Evolutionary conservation across 2,797 vertebrate genomes (phyloP), one percentile per base, ranked within the genome.

Genomic region (Sebastes matsubarae): DNA sequence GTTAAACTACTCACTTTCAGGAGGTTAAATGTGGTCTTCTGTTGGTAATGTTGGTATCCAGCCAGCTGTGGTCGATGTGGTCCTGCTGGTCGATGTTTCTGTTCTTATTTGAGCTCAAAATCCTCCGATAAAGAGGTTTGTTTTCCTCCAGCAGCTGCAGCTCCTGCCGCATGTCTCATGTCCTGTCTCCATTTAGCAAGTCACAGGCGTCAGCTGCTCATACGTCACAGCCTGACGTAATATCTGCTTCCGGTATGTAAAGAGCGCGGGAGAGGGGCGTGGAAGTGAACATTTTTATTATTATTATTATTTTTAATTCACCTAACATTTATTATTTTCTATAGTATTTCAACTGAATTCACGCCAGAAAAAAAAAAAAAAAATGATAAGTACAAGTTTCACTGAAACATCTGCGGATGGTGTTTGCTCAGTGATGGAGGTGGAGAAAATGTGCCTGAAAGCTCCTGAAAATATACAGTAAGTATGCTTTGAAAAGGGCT

Each of bases 141-240:
- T 75, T 79, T 58, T 59, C 8, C 4, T 3, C 2, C 12, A 13
- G 10, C 2, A 18, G 61, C 75, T 74, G 42, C 71, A 16, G 38
- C 38, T 50, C 46, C 46, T 63, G 0, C 79, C 79, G 1, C 42
- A 46, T 46, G 13, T 1, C 14, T 18, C 16, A 14, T 7, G 16
- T 20, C 46, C 46, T 60, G 0, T 79, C 79, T 87, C 82, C 87
- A 91, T 93, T 93, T 92, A 83, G 86, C 90, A 90, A 93, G 92
- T 93, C 90, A 92, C 83, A 83, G 65, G 20, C 65, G 24, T 24
- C 54, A 20, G n/a, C 12, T 61, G 67, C 29, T 1, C 2, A 2
- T 6, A 79, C 90, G 84, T 87, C 85, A 87, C 9, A 1, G 2
- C 13, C 0, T 3, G 5, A 79, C 72, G 75, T 57, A 36, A 36